Conservation (phyloP, 37 sponge, comb jelly and placozoan species). For the Aplysina aerophoba region DNA sequence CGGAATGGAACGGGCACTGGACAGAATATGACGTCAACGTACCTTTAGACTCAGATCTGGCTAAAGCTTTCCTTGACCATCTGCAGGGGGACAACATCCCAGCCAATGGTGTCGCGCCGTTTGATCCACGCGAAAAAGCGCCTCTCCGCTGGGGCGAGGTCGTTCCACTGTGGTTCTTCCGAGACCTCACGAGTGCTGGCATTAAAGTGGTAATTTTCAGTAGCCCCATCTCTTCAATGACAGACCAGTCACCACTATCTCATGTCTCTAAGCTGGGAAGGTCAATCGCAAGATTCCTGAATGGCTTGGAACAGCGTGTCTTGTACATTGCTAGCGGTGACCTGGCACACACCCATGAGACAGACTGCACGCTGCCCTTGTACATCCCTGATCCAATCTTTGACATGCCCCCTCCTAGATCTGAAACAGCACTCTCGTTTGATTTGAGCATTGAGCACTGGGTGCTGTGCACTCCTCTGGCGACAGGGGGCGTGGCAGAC, state of each 20-base stretch:
- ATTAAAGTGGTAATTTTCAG: constrained; percentile 55
- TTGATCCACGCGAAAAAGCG: constrained; percentile 8
- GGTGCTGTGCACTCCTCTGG: constrained; percentile 36
- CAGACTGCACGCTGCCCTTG: constrained; percentile 32
- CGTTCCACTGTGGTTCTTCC: constrained; percentile 55
- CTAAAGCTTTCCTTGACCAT: constrained; percentile 37
- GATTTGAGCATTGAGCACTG: constrained; percentile 54
- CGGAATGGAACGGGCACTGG: constrained; percentile 55
- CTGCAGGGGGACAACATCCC: constrained; percentile 45
- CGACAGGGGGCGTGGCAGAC: neutral
- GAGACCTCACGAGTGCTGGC: constrained; percentile 29
- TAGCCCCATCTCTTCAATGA: constrained; percentile 34
- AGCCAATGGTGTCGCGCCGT: constrained; percentile 43
- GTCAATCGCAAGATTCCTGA: constrained; percentile 44
- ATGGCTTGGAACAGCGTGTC: constrained; percentile 32
- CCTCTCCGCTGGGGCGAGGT: constrained; percentile 65
- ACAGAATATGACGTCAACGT: constrained; percentile 43
- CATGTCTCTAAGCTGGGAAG: constrained; percentile 16
- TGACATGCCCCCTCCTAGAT: constrained; percentile 28
- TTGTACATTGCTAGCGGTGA: constrained; percentile 55
- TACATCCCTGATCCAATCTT: constrained; percentile 63
- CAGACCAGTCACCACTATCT: neutral
- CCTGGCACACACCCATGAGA: constrained; percentile 50
- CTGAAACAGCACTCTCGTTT: constrained; percentile 32
- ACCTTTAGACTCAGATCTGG: constrained; percentile 32